These are phyloP conservation scores for Alouatta palliata DNA, from an alignment of 2,113 vertebrate species.

Conservation along the genomic window DNA sequence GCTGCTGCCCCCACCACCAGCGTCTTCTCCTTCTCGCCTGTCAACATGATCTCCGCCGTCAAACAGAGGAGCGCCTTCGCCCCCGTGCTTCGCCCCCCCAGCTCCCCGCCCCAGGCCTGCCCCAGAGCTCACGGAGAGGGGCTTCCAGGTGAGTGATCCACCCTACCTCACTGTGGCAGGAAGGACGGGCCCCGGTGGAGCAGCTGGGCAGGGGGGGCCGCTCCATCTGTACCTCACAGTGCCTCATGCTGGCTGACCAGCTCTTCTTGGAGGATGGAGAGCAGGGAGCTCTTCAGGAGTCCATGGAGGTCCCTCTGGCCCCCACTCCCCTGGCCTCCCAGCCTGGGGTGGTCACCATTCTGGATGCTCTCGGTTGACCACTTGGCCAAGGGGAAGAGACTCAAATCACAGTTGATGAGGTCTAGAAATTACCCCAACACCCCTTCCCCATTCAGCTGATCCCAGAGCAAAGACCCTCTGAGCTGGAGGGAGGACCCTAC, in stretches of 20 bases:
- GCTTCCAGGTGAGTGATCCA: slow-evolving; percentile 92
- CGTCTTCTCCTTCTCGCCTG: slow-evolving; percentile 95
- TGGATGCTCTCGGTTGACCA: neutral
- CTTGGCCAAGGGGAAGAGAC: neutral
- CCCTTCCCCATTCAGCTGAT: neutral
- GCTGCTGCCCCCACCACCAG: slow-evolving; percentile 83
- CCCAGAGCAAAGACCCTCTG: neutral
- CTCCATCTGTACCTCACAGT: neutral
- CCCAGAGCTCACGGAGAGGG: slow-evolving; percentile 91
- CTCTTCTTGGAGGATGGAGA: neutral
- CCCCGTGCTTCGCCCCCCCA: slow-evolving; percentile 95
- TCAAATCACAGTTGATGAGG: neutral
- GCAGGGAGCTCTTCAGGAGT: neutral
- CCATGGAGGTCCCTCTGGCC: neutral
- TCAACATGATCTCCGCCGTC: slow-evolving; percentile 97
- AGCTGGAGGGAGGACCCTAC: neutral
- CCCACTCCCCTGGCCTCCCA: neutral
- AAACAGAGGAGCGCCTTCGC: slow-evolving; percentile 99
- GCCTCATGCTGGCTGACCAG: neutral
- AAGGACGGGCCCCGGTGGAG: neutral
- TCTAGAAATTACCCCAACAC: neutral
- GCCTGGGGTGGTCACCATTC: neutral
- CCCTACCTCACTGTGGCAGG: neutral
- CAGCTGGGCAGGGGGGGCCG: neutral
- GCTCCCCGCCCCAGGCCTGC: slow-evolving; percentile 94